Evolutionary conservation across 2,797 vertebrate genomes (phyloP), one percentile per base, ranked within the genome.

Genomic region (Enteromius mattozi): DNA sequence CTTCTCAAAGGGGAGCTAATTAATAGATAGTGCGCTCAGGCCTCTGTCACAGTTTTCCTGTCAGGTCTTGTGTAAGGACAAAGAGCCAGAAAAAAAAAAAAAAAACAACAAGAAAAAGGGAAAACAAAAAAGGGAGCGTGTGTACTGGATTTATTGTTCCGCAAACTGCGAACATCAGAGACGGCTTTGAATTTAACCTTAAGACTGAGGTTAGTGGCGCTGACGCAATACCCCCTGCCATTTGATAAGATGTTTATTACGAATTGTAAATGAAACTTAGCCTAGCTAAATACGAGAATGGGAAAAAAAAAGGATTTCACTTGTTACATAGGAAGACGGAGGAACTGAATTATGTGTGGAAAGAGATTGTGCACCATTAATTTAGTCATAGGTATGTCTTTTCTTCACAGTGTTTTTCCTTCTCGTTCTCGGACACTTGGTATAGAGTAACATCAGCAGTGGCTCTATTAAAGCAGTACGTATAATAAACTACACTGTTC

Each of bases 381-480:
- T 92, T 91, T 87, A 88, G 88, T 92, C 86, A 85, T 83, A 92
- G 79, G 72, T 88, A 88, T 87, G 90, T 93, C 89, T 92, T 45
- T 92, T 93, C 90, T 93, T 93, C 91, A 47, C 6, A 33, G 10
- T 90, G 89, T 89, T 89, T 87, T 86, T 85, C 21, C 47, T 33
- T 69, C 30, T 45, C 42, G 13, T 33, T 86, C 10, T 78, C n/a
- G 17, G 91, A 91, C 89, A 89, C 91, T 91, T 90, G 92, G 89
- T 90, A 83, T 83, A 88, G 88, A 88, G 89, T 90, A 90, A 90
- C 88, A 89, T 92, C 92, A 92, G 90, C 86, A 81, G 83, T 76
- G 87, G 71, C 40, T 92, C 91, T 92, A 92, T 93, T 94, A 93
- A 95, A 94, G 92, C 92, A 92, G 89, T 89, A 91, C 92, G 92